Percentiles rank a stretch among this genome's conserved stretches.
Conservation (phyloP, 2,113 vertebrate species). For the Strigops habroptila region DNA sequence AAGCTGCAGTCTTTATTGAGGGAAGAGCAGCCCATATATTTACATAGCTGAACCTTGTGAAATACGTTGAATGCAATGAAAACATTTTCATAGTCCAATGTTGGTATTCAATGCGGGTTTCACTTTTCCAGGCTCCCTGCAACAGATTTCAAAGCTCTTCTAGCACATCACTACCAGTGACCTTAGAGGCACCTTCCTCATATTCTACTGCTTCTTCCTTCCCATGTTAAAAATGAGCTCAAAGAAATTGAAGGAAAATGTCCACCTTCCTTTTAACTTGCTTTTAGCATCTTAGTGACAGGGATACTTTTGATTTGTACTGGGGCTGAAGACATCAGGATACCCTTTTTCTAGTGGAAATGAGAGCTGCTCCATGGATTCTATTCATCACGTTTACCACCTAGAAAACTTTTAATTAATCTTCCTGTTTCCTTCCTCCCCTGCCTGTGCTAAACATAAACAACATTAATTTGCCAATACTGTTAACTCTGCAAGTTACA, state of each 20-base stretch:
- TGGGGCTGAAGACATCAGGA: not conserved
- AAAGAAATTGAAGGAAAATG: not conserved
- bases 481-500: not conserved
- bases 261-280: not conserved
- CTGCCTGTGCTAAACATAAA: not conserved
- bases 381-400: not conserved
- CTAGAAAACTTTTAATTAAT: slow-evolving; percentile 1
- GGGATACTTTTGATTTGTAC: not conserved
- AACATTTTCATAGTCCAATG: not conserved
- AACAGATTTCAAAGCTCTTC: not conserved
- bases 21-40: not conserved
- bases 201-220: not conserved
- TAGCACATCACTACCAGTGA: not conserved
- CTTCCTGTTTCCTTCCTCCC: not conserved
- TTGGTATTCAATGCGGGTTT: not conserved
- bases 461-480: not conserved
- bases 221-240: not conserved
- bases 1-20: not conserved
- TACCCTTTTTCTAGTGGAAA: not conserved
- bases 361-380: not conserved
- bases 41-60: slow-evolving; percentile 30
- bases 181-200: not conserved
- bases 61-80: not conserved
- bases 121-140: not conserved
- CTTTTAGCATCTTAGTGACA: not conserved